These are phyloP conservation scores for Neosalanx taihuensis DNA, from an alignment of 2,797 vertebrate genomes.

Conservation along the genomic window DNA sequence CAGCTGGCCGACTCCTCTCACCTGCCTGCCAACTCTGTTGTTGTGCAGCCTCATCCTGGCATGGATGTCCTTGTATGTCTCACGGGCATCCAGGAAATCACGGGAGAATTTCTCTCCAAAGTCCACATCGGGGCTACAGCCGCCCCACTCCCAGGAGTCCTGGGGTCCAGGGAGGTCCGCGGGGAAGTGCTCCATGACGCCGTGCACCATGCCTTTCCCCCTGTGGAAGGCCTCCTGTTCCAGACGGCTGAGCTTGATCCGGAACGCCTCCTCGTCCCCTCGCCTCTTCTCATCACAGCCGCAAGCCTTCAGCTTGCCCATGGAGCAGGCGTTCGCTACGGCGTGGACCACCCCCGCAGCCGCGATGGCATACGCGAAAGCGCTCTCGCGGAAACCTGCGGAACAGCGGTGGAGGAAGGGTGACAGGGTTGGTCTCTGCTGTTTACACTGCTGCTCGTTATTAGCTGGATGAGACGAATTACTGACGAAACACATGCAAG, in stretches of 20 bases:
- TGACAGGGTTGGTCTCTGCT: background rate
- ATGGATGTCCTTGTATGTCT: constrained; percentile 96
- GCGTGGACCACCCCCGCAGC: constrained; percentile 94
- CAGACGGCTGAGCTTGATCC: constrained; percentile 88
- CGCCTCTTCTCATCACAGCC: constrained; percentile 91
- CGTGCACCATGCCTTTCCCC: constrained; percentile 94
- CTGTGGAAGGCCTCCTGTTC: constrained; percentile 95
- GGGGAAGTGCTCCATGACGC: constrained; percentile 91
- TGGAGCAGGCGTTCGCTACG: constrained; percentile 93
- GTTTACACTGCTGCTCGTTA: background rate
- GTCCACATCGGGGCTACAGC: constrained; percentile 96
- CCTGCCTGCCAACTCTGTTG: constrained; percentile 97
- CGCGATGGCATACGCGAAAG: constrained; percentile 93
- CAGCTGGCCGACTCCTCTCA: constrained; percentile 67
- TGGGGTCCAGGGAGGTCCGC: constrained; percentile 85
- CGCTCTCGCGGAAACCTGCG: constrained; percentile 94
- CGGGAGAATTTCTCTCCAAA: constrained; percentile 97
- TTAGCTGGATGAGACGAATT: background rate
- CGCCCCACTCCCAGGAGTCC: constrained; percentile 99
- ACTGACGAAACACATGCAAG: background rate
- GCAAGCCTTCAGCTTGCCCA: constrained; percentile 93
- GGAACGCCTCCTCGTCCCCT: constrained; percentile 93
- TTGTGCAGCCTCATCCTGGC: constrained; percentile 98
- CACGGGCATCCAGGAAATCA: constrained; percentile 95
- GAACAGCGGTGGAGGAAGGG: constrained; percentile 12